phyloP scores from a whole-genome alignment of 2,113 vertebrate species.

The Pangasianodon hypophthalmus region DNA sequence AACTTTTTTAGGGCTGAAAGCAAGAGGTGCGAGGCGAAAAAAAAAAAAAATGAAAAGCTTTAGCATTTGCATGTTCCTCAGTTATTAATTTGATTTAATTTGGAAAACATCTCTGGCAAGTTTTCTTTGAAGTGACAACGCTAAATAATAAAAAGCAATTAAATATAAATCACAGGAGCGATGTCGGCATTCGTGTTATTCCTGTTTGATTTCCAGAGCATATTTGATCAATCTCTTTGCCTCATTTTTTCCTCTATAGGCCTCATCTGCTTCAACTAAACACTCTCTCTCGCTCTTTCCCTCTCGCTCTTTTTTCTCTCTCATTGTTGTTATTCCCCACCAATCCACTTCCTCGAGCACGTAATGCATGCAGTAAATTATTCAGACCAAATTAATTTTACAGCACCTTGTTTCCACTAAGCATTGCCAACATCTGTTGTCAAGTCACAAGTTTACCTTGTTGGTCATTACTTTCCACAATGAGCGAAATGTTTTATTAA shows the following conservation, averaged over 20 bases:
- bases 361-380: constrained; percentile 83
- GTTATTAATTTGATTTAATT: constrained; percentile 77
- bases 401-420: constrained; percentile 77
- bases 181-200: constrained; percentile 72
- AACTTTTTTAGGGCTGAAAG: constrained; percentile 20
- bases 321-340: constrained; percentile 74
- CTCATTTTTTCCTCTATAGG: constrained; percentile 67
- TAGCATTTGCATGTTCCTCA: constrained; percentile 62
- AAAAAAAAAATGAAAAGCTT: constrained; percentile 41
- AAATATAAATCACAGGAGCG: constrained; percentile 80
- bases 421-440: constrained; percentile 83
- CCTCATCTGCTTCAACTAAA: constrained; percentile 73
- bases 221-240: constrained; percentile 75
- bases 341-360: constrained; percentile 78
- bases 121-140: constrained; percentile 81
- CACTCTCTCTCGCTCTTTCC: constrained; percentile 43
- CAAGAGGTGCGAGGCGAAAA: background rate
- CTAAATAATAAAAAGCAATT: constrained; percentile 82
- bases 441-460: constrained; percentile 79
- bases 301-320: constrained; percentile 22
- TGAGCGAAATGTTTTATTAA: constrained; percentile 84
- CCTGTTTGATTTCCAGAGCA: constrained; percentile 75
- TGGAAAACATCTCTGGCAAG: constrained; percentile 75
- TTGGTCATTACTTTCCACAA: constrained; percentile 85
- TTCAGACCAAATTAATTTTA: constrained; percentile 82